Evolutionary conservation across 2,113 vertebrate species (phyloP).

Genomic region (Toxotes jaculatrix): DNA sequence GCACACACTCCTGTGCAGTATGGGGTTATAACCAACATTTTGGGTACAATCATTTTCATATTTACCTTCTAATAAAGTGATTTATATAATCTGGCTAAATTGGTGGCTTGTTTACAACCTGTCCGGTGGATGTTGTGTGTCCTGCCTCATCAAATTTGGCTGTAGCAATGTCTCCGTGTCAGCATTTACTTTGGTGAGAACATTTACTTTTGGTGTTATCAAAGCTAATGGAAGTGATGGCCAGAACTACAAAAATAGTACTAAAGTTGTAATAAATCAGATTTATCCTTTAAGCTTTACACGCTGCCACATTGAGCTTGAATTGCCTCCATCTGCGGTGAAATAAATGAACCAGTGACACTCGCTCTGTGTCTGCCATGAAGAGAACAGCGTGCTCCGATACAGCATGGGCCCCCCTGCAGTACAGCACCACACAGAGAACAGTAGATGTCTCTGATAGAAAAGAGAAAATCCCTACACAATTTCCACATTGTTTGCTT

Average conservation of each 20-base stretch:
- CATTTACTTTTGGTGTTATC: neutral
- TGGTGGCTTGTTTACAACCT: neutral
- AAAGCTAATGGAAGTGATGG: neutral
- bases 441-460: conserved; percentile 76
- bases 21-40: neutral
- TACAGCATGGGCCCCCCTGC: conserved; percentile 55
- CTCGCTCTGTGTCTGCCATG: conserved; percentile 64
- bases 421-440: conserved; percentile 66
- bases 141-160: neutral
- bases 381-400: conserved; percentile 73
- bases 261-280: conserved; percentile 32
- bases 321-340: conserved; percentile 67
- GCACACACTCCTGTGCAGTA: neutral
- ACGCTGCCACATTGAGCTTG: conserved; percentile 37
- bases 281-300: conserved; percentile 44
- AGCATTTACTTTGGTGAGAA: neutral
- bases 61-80: neutral
- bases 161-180: neutral
- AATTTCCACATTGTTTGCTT: conserved; percentile 85
- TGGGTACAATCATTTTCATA: neutral
- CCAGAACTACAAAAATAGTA: conserved; percentile 20
- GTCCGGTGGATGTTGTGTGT: too few relatives aligned
- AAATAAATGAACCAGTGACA: conserved; percentile 78
- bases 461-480: conserved; percentile 80
- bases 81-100: neutral